phyloP scores from a whole-genome alignment of 2,888 invertebrate genomes.

The Synergus laeviventris region DNA sequence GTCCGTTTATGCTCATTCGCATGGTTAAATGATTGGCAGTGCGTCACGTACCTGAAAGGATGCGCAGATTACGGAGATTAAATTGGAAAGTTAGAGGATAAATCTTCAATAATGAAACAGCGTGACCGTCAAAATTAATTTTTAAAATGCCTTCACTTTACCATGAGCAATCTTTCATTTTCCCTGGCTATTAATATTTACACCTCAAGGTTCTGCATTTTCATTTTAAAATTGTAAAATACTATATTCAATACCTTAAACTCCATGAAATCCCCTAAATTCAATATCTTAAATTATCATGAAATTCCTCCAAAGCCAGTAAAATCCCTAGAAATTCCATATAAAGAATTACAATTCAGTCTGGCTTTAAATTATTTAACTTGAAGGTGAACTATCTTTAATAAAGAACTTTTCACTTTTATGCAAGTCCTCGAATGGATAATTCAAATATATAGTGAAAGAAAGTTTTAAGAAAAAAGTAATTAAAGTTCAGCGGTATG shows the following conservation, averaged over 20 bases:
- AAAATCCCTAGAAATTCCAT: too few relatives aligned
- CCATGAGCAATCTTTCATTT: too few relatives aligned
- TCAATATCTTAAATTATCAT: too few relatives aligned
- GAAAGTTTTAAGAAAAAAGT: constrained; percentile 16
- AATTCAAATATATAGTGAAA: constrained; percentile 30
- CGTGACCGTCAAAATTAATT: too few relatives aligned
- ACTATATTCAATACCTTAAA: too few relatives aligned
- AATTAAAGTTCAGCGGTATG: constrained; percentile 12
- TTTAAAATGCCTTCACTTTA: too few relatives aligned
- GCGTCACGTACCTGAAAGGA: background rate
- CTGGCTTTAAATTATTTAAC: background rate
- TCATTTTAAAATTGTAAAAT: too few relatives aligned
- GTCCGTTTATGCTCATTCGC: constrained; percentile 51
- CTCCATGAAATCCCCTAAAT: too few relatives aligned
- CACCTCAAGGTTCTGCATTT: too few relatives aligned
- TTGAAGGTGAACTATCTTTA: background rate
- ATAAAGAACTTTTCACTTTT: constrained; percentile 8
- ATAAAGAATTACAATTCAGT: background rate
- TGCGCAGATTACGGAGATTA: background rate
- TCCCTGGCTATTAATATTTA: too few relatives aligned
- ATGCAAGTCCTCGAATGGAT: background rate
- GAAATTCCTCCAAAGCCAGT: too few relatives aligned
- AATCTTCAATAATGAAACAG: background rate
- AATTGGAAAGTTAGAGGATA: background rate
- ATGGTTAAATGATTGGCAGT: constrained; percentile 9